Conservation (phyloP, 2,888 invertebrate species). For the Rhaphigaster nebulosa region DNA sequence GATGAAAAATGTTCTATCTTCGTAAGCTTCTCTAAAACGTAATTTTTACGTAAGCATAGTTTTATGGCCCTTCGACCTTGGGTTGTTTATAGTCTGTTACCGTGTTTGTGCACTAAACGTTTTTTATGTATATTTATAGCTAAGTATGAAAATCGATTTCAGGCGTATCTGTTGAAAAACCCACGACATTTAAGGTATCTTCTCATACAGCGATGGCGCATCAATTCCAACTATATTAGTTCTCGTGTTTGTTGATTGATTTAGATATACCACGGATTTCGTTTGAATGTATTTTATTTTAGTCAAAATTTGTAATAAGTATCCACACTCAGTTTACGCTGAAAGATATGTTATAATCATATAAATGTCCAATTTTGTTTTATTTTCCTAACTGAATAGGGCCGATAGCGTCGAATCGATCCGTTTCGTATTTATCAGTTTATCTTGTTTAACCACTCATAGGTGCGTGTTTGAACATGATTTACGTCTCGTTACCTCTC, state of each 20-base stretch:
- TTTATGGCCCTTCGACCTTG: not conserved
- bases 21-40: not conserved
- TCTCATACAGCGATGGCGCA: no score
- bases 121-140: not conserved
- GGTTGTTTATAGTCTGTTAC: not conserved
- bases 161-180: not conserved
- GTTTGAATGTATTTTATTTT: not conserved
- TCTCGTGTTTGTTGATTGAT: no score
- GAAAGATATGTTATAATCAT: no score
- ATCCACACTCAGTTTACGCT: no score
- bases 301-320: not conserved
- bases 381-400: not conserved
- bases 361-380: not conserved
- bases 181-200: not conserved
- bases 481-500: not conserved
- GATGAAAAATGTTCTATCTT: not conserved
- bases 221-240: not conserved
- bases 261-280: no score
- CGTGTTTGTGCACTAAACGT: not conserved
- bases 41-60: not conserved
- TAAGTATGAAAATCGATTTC: not conserved
- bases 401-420: not conserved
- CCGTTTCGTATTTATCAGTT: not conserved
- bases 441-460: not conserved
- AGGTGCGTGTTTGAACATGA: not conserved